These are phyloP conservation scores for Hylaea fasciaria DNA, from an alignment of 2,888 invertebrate genomes.

Conservation along the genomic window DNA sequence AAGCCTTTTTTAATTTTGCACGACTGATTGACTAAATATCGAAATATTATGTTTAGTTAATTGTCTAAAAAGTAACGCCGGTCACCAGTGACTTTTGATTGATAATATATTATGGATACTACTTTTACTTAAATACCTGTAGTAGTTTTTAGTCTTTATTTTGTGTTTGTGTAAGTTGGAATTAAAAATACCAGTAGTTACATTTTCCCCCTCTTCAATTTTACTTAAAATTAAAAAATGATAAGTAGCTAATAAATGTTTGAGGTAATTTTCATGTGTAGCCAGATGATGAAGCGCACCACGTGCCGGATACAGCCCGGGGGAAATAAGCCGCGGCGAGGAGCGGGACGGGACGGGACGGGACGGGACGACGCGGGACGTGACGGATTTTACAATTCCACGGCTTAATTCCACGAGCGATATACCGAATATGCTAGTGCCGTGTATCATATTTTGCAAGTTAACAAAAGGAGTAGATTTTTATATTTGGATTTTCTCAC, in stretches of 20 bases:
- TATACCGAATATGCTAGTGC: background rate
- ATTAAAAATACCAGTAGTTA: too few species aligned
- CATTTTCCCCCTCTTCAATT: background rate
- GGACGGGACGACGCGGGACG: background rate
- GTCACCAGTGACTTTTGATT: too few species aligned
- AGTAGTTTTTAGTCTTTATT: too few species aligned
- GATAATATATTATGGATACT: too few species aligned
- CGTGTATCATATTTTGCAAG: background rate
- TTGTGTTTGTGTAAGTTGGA: too few species aligned
- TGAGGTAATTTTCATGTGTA: constrained; percentile 7
- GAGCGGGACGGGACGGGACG: background rate
- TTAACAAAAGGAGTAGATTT: background rate
- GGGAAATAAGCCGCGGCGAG: constrained; percentile 11
- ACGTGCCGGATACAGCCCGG: constrained; percentile 4
- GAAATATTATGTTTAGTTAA: too few species aligned
- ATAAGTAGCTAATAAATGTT: background rate
- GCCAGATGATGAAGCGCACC: constrained; percentile 3
- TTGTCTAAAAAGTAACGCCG: too few species aligned
- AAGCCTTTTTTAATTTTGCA: too few species aligned
- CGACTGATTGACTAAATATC: too few species aligned
- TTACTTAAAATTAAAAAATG: background rate
- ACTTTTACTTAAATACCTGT: too few species aligned
- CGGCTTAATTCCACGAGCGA: background rate
- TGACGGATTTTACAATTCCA: background rate
- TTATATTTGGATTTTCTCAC: too few species aligned